Evolutionary conservation across 2,113 vertebrate genomes (phyloP).

Genomic region (Xiphophorus hellerii): DNA sequence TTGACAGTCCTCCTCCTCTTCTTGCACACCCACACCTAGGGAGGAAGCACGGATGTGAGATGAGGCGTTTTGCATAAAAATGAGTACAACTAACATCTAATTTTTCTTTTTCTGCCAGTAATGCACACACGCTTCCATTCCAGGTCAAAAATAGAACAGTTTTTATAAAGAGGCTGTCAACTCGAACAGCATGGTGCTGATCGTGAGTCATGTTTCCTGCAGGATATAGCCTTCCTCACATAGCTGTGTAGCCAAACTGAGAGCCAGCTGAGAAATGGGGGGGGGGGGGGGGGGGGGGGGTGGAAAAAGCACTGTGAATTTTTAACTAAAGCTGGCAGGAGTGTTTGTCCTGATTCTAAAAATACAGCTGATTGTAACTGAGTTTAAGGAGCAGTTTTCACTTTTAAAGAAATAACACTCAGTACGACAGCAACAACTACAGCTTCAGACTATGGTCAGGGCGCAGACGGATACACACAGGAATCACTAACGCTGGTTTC

Average conservation of each 20-base stretch:
- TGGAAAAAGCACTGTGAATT: conserved; percentile 17
- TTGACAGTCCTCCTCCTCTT: conserved; percentile 59
- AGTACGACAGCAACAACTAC: not conserved
- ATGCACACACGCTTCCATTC: conserved; percentile 45
- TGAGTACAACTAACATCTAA: conserved; percentile 6
- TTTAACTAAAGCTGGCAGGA: conserved; percentile 9
- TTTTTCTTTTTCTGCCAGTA: conserved; percentile 13
- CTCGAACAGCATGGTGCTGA: conserved; percentile 57
- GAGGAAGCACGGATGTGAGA: conserved; percentile 34
- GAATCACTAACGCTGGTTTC: not conserved
- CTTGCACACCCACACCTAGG: conserved; percentile 67
- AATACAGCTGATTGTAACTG: not conserved
- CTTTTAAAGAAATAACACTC: not conserved
- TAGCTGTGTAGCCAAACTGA: conserved; percentile 36
- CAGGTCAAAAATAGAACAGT: conserved; percentile 60
- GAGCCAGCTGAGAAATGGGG: conserved; percentile 23
- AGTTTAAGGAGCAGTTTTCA: not conserved
- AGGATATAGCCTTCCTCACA: conserved; percentile 50
- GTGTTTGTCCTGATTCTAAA: conserved; percentile 18
- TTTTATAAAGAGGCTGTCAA: conserved; percentile 61
- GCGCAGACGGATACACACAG: not conserved
- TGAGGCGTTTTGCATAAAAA: conserved; percentile 19
- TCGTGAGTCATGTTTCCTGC: conserved; percentile 65
- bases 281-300: too few species aligned
- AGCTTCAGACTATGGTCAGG: not conserved